Evolutionary conservation across 1,140 invertebrate species (phyloP), one percentile per base, ranked within the genome.

Genomic region (Camponotus pennsylvanicus): DNA sequence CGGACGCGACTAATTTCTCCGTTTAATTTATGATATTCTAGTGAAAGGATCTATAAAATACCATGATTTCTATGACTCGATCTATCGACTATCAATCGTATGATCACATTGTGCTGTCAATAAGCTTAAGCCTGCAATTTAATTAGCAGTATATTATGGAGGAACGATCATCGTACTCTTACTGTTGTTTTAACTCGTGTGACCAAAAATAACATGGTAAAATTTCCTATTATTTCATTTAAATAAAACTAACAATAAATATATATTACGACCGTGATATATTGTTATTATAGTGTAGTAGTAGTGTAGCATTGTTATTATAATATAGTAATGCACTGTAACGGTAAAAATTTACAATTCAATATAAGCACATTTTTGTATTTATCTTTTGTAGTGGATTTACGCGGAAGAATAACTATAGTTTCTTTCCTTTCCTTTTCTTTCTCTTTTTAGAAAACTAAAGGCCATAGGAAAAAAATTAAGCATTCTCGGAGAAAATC

Each of bases 1-100:
- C 66, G 37, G 55, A 55, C 85, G 76, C 78, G 86, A 88, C 90
- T 94, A 93, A 94, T 94, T 94, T 94, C 92, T 91, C 91, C 82
- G 40, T 87, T 92, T 92, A 93, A 94, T 94, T 94, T 94, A 94
- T 86, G 88, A 91, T 90, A 88, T 91, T 90, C 67, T 86, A 88
- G 91, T 92, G 90, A 93, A 94, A 93, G 92, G 91, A 92, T 80
- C 69, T 64, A 57, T 75, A 85, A 90, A 89, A 83, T 57, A 82
- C 55, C 32, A 15, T 15, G 70, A 79, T 86, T 86, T 61, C 84
- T 61, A 63, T 32, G 55, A 89, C 88, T 91, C 80, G 91, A 86
- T 88, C 80, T 77, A 34, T 42, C 85, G 63, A 59, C 59, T 85
- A 89, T 91, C 84, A 63, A 57, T 70, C 18, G 57, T 15, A 42